Base-by-base conservation (phyloP, 2,113 vertebrate species). In the Apistogramma diplotaenia region DNA sequence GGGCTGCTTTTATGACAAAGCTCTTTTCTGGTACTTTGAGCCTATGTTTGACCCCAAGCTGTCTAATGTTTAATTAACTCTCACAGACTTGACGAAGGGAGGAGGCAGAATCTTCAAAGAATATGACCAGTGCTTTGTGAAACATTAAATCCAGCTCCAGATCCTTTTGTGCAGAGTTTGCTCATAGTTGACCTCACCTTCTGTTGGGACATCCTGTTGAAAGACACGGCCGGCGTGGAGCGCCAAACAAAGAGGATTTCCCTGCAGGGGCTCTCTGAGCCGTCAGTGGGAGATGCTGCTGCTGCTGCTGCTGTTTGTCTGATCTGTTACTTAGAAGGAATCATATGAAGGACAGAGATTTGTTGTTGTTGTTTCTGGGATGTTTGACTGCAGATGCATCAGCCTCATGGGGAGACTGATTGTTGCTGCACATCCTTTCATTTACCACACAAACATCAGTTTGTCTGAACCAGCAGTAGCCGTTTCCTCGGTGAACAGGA, bases 161-260 rank as follows among this genome's bases (percentile, higher is more conserved):
- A 72, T 90, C 82, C 92, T 83, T 86, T 91, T 93, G 92, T 85
- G 86, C 65, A 10, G 84, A 82, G 90, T 92, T 91, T 92, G 93
- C 94, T 94, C 83, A 94, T 89, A 93, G 93, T 92, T 93, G 93
- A 94, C 92, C 94, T 95, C 94, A 92, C 93, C 93, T 93, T 94
- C 93, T 94, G 91, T 88, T 87, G 84, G 86, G 87, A 91, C 72
- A 82, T 92, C 90, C 89, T 86, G 84, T 76, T 87, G 87, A 90
- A 93, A 92, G 89, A 87, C 78, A 12, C 75, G 76, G 81, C 81
- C 10, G 85, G 83, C 78, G 62, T 74, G 67, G 77, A 49, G 84
- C 56, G 82, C 78, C 74, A 67, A 72, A 92, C 93, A 93, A 94
- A 94, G 92, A 91, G 91, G 91, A 90, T 89, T 86, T 86, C 84